Conservation (phyloP, 2,797 vertebrate genomes). For the Atherinosoma microstoma region DNA sequence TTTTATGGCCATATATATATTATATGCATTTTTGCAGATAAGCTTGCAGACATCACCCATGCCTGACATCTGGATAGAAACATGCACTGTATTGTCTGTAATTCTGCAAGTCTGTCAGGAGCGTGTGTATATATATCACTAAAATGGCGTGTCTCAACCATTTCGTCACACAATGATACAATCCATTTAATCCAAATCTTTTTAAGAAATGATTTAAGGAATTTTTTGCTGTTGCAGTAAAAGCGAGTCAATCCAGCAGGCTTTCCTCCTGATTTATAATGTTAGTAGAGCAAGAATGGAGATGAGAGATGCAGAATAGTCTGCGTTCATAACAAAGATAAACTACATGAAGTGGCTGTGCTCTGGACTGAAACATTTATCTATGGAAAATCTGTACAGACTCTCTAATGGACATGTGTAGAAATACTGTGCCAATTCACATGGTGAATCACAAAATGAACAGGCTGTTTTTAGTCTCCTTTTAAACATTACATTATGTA, state of each 20-base stretch:
- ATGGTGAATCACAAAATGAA: slow-evolving; percentile 57
- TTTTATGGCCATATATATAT: slow-evolving; percentile 24
- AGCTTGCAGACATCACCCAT: slow-evolving; percentile 55
- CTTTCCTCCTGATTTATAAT: slow-evolving; percentile 83
- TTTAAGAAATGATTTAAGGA: slow-evolving; percentile 85
- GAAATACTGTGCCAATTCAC: slow-evolving; percentile 62
- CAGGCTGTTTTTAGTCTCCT: slow-evolving; percentile 53
- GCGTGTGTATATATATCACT: slow-evolving; percentile 77
- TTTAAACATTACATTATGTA: slow-evolving; percentile 32
- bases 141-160: slow-evolving; percentile 77
- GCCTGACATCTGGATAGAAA: slow-evolving; percentile 77
- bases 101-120: slow-evolving; percentile 71
- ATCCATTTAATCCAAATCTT: slow-evolving; percentile 86
- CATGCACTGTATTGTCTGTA: slow-evolving; percentile 72
- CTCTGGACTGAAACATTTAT: slow-evolving; percentile 83
- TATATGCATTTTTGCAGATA: slow-evolving; percentile 19
- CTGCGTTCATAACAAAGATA: slow-evolving; percentile 81
- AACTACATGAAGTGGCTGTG: slow-evolving; percentile 77
- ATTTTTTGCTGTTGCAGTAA: slow-evolving; percentile 70
- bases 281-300: slow-evolving; percentile 78
- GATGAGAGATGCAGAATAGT: slow-evolving; percentile 83
- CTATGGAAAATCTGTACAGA: slow-evolving; percentile 75
- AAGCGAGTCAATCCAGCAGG: slow-evolving; percentile 76
- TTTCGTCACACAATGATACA: slow-evolving; percentile 86
- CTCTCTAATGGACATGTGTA: slow-evolving; percentile 69